phyloP scores from a whole-genome alignment of 1,140 invertebrate genomes.

The Cydia splendana region DNA sequence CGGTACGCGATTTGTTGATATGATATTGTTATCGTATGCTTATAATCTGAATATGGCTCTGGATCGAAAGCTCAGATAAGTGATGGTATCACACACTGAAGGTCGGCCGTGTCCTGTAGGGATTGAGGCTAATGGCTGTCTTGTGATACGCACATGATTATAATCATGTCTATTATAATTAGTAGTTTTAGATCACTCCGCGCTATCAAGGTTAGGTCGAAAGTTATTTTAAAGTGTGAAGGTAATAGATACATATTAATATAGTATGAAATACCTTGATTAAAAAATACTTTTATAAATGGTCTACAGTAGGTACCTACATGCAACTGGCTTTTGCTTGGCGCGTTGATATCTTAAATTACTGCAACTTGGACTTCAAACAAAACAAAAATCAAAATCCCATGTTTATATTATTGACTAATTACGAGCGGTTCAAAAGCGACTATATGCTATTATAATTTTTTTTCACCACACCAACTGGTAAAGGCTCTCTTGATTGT shows the following conservation, averaged over 20 bases:
- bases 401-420: no score
- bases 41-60: not conserved
- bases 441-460: no score
- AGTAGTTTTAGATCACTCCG: slow-evolving; percentile 62
- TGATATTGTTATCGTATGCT: not conserved
- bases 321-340: not conserved
- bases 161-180: slow-evolving; percentile 50
- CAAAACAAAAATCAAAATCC: no score
- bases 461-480: no score
- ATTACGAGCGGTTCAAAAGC: no score
- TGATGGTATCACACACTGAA: slow-evolving; percentile 63
- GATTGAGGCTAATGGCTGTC: slow-evolving; percentile 70
- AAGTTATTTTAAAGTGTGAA: slow-evolving; percentile 8
- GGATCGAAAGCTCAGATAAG: slow-evolving; percentile 55
- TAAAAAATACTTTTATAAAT: no score
- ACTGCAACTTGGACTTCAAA: not conserved
- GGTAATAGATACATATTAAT: not conserved
- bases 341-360: not conserved
- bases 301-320: no score
- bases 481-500: no score
- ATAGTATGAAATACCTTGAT: no score
- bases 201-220: slow-evolving; percentile 36
- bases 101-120: slow-evolving; percentile 67
- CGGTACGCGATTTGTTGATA: not conserved
- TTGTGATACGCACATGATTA: slow-evolving; percentile 44